Evolutionary conservation across 2,113 vertebrate genomes (phyloP).

Genomic region (Cebidichthys violaceus): DNA sequence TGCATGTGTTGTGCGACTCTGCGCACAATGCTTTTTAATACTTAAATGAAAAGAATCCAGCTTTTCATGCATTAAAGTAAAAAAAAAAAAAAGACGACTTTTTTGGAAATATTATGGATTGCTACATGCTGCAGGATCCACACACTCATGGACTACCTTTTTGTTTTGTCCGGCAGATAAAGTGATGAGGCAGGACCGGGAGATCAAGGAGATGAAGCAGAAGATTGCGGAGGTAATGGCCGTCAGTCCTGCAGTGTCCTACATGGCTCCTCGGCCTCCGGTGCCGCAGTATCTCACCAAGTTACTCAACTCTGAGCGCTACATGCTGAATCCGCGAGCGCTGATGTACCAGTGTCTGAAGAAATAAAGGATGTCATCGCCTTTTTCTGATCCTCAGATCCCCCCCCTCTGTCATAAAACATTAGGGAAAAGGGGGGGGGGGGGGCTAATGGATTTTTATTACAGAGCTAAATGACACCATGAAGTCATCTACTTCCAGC

Average conservation of each 20-base stretch:
- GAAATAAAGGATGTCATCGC: constrained; percentile 69
- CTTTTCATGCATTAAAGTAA: background rate
- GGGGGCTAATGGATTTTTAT: constrained; percentile 4
- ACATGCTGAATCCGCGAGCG: constrained; percentile 83
- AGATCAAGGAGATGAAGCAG: constrained; percentile 86
- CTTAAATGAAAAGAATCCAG: background rate
- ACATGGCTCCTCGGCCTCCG: constrained; percentile 77
- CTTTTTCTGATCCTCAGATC: constrained; percentile 19
- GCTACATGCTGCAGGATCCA: background rate
- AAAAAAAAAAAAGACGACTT: no score
- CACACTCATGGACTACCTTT: background rate
- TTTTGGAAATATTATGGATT: background rate
- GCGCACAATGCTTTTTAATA: background rate
- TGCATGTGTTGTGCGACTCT: background rate
- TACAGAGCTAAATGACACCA: constrained; percentile 51
- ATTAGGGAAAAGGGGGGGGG: no score
- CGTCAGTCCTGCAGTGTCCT: constrained; percentile 84
- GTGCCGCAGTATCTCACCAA: constrained; percentile 87
- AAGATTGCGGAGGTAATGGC: constrained; percentile 88
- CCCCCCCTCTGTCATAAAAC: background rate
- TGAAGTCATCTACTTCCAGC: constrained; percentile 54
- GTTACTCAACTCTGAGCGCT: constrained; percentile 85
- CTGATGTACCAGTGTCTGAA: constrained; percentile 89
- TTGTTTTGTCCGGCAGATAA: constrained; percentile 78
- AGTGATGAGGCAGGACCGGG: constrained; percentile 84